These are phyloP conservation scores for Hermodice carunculata DNA, from an alignment of 2,888 invertebrate species.

Conservation along the genomic window DNA sequence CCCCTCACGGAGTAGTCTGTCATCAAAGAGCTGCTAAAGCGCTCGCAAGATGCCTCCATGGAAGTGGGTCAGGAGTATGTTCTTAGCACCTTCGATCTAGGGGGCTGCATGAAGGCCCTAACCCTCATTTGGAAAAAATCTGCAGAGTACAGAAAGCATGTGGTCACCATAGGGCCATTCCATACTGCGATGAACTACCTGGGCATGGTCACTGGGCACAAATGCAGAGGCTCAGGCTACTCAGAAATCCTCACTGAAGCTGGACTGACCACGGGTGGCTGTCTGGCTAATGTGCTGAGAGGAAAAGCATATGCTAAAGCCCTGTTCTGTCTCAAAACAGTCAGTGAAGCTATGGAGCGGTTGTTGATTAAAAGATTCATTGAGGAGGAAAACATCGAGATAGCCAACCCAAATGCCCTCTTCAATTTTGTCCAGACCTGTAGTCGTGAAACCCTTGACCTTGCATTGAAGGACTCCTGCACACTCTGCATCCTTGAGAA, in stretches of 20 bases:
- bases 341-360: conserved; percentile 4
- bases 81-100: conserved; percentile 21
- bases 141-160: conserved; percentile 13
- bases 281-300: background rate
- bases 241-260: background rate
- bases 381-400: background rate
- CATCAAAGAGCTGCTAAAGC: conserved; percentile 21
- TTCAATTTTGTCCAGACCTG: conserved; percentile 5
- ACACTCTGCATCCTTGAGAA: conserved; percentile 1
- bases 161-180: conserved; percentile 14
- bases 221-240: conserved; percentile 11
- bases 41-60: conserved; percentile 21
- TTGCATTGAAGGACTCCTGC: background rate
- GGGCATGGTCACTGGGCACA: conserved; percentile 23
- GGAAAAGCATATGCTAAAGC: conserved; percentile 1
- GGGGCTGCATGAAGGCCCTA: conserved; percentile 25
- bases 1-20: conserved; percentile 20
- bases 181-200: conserved; percentile 30
- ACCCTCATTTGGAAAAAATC: conserved; percentile 21
- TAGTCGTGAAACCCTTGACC: conserved; percentile 2
- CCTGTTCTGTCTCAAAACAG: background rate
- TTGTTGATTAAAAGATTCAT: background rate
- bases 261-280: background rate
- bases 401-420: background rate
- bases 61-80: conserved; percentile 22